These are phyloP conservation scores for Lutjanus erythropterus DNA, from an alignment of 2,113 vertebrate genomes.

Conservation along the genomic window DNA sequence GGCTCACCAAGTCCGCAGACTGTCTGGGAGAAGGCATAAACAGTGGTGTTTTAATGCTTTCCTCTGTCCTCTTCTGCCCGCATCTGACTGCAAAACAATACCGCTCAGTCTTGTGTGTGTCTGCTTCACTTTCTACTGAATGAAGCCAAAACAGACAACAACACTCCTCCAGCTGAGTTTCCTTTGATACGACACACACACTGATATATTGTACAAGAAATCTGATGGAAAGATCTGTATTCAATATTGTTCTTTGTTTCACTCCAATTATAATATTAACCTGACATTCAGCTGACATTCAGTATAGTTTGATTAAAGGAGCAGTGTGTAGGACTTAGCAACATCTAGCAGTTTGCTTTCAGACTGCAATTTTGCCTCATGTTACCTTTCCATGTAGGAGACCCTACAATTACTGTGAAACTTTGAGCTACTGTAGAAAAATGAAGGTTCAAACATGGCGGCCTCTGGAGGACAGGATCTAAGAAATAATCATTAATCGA, in stretches of 20 bases:
- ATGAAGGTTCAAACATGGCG: too few relatives aligned
- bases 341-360: too few relatives aligned
- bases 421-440: too few relatives aligned
- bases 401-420: too few relatives aligned
- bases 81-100: constrained; percentile 25
- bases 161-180: constrained; percentile 14
- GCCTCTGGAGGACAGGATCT: too few relatives aligned
- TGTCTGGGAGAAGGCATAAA: constrained; percentile 53
- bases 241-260: constrained; percentile 1
- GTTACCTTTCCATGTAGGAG: too few relatives aligned
- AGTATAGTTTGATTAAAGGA: constrained; percentile 23
- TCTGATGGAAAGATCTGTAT: constrained; percentile 28
- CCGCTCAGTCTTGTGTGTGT: constrained; percentile 17
- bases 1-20: constrained; percentile 40
- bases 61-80: constrained; percentile 40
- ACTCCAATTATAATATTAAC: constrained; percentile 7
- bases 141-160: constrained; percentile 31
- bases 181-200: constrained; percentile 24
- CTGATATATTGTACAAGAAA: not conserved
- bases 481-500: too few relatives aligned
- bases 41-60: constrained; percentile 52
- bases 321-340: too few relatives aligned
- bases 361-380: too few relatives aligned
- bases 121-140: constrained; percentile 20
- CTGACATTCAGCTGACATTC: constrained; percentile 8